Base-by-base conservation (phyloP, 2,113 vertebrate genomes). In the Athene cunicularia region DNA sequence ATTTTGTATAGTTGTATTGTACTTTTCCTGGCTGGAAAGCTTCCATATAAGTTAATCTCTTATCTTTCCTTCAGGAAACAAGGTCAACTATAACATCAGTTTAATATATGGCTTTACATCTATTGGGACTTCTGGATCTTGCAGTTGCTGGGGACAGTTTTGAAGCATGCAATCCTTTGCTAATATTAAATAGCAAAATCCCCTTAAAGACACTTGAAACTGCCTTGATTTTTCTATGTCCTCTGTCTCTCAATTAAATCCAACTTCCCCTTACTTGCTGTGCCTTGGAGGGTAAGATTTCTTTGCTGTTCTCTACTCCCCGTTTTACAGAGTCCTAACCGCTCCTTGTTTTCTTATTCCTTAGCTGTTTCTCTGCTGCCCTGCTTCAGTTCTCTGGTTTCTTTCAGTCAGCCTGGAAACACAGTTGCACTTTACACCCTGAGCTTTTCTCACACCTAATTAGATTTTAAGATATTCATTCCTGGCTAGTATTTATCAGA, bases 41-140 rank as follows among this genome's bases (percentile, higher is more conserved):
- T 92, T 96, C 92, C 86, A 91, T 52, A 11, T 71, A 66, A 52
- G 50, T 95, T 96, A 97, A 94, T 96, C 58, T 84, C 52, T 73
- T 63, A 18, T 80, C 39, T 97, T 28, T 93, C 82, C 82, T 97
- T 89, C 83, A 85, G 59, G 43, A 93, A 80, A 71, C 66, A 86
- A 96, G 94, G 93, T 96, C 93, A 96, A 2, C 60, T 80, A 9
- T 56, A 81, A n/a, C 67, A 88, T 85, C 80, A 73, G 19, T 79
- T 91, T 95, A 93, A 94, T 83, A 71, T 80, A 90, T 80, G 56
- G 58, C 33, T 80, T 26, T 60, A 30, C 23, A 50, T 62, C 67
- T 95, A 2, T 21, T 0, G 0, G 85, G 62, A n/a, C 30, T 90
- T 92, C 66, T 80, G 43, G 37, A 77, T 88, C 55, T 72, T 91